These are phyloP conservation scores for Neoarius graeffei DNA, from an alignment of 2,113 vertebrate species.

Conservation along the genomic window DNA sequence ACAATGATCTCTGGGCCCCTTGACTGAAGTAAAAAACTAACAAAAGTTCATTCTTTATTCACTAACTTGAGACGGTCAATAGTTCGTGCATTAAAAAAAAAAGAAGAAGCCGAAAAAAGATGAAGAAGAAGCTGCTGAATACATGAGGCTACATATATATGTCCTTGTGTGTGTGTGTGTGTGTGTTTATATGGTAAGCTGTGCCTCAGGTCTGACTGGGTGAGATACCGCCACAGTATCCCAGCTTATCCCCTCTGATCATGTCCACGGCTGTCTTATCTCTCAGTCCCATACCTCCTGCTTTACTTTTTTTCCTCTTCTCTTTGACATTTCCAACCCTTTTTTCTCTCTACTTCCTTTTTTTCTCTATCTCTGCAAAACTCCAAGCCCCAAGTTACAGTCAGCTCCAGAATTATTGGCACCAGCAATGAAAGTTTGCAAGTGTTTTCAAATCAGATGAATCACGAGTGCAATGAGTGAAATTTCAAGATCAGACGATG, in stretches of 20 bases:
- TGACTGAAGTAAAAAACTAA: background rate
- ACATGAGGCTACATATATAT: no score
- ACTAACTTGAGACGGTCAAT: background rate
- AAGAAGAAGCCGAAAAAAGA: background rate
- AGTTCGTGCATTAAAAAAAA: background rate
- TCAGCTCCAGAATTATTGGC: background rate
- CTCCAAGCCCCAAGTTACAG: conserved; percentile 20
- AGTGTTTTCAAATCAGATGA: background rate
- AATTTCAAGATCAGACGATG: background rate
- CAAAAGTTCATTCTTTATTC: background rate
- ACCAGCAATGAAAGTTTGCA: background rate
- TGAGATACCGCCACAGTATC: conserved; percentile 39
- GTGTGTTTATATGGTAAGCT: conserved; percentile 9
- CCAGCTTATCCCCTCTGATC: conserved; percentile 47
- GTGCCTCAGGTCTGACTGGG: conserved; percentile 39
- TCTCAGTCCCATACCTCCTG: conserved; percentile 30
- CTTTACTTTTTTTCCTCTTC: conserved; percentile 23
- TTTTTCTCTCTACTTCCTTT: conserved; percentile 12
- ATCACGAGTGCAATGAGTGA: background rate
- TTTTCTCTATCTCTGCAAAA: background rate
- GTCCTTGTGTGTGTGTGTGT: background rate
- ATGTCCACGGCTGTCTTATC: conserved; percentile 42
- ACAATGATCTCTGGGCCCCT: background rate
- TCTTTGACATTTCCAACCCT: conserved; percentile 29
- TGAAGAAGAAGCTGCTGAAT: background rate